Percentiles rank a stretch among this genome's conserved stretches.
These are phyloP conservation scores for Andrena dorsata DNA, from an alignment of 2,888 invertebrate genomes.

Conservation along the genomic window DNA sequence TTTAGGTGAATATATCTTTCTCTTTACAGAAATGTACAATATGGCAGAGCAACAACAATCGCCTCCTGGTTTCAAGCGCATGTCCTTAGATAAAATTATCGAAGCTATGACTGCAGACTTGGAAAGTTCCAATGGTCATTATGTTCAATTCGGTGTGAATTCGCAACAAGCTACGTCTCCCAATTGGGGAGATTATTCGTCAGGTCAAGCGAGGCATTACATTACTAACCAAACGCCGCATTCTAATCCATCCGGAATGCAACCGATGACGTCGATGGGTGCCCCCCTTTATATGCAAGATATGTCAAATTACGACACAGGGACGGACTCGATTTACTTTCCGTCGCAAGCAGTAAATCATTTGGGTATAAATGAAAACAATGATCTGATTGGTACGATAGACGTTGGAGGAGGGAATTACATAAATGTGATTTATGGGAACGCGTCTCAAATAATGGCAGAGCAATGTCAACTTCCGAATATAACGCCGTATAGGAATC, in stretches of 20 bases:
- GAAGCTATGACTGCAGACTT: constrained; percentile 88
- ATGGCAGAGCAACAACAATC: constrained; percentile 78
- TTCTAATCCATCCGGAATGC: constrained; percentile 62
- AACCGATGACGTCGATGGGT: constrained; percentile 70
- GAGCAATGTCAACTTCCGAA: constrained; percentile 80
- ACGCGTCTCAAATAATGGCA: constrained; percentile 81
- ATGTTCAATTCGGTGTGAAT: constrained; percentile 86
- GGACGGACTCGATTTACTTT: constrained; percentile 80
- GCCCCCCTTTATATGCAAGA: constrained; percentile 78
- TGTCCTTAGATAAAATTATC: constrained; percentile 87
- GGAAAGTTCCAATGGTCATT: constrained; percentile 87
- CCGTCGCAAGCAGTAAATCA: constrained; percentile 80
- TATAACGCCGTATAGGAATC: constrained; percentile 76
- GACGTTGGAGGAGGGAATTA: constrained; percentile 85
- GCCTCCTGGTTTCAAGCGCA: constrained; percentile 77
- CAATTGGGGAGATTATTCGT: constrained; percentile 81
- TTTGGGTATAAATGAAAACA: constrained; percentile 82
- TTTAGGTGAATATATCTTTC: constrained; percentile 12
- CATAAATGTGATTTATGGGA: constrained; percentile 84
- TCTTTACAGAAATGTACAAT: constrained; percentile 58
- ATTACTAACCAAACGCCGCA: constrained; percentile 70
- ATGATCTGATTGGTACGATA: constrained; percentile 83
- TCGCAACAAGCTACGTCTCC: constrained; percentile 80
- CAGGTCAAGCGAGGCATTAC: constrained; percentile 76
- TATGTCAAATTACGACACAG: constrained; percentile 70